Base-by-base conservation (phyloP, 2,797 vertebrate species). In the Rachycentron canadum region DNA sequence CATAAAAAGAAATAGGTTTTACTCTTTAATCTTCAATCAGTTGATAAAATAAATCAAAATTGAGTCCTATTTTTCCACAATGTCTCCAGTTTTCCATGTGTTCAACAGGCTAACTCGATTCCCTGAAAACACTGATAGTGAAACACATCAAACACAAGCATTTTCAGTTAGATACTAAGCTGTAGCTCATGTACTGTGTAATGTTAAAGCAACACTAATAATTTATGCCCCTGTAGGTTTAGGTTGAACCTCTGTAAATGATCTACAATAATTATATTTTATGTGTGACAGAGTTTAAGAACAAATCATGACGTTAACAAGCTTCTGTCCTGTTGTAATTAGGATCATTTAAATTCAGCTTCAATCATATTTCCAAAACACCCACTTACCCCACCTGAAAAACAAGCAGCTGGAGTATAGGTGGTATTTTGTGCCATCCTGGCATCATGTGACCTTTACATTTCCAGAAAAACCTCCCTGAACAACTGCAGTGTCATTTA, bases 391-490 rank as follows among this genome's bases (percentile, higher is more conserved):
- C 21, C 2, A 9, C 30, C 12, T 9, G 2, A 26, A 38, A 65
- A 73, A 59, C 34, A 65, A 50, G 34, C 58, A 78, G 47, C 63
- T 76, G 79, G 50, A 53, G 74, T 74, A 60, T 75, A 79, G 56
- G 73, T 64, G 52, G 38, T 78, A 77, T 83, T 76, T 81, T 66
- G 74, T 83, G 50, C 57, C 65, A 57, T 43, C 53, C 14, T 77
- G 64, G 78, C 76, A 53, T 73, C 67, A n/a, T 56, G n/a, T 83
- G 86, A 89, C 87, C 90, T 91, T 91, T 88, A 79, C 60, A 65
- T 88, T 78, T 68, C 57, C 71, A 73, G 66, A 69, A 73, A 76
- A 78, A 72, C 68, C 69, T 71, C 73, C 63, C 81, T 60, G 55
- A 79, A 59, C 19, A n/a, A 63, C 62, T 56, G 78, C 36, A 52